These are phyloP conservation scores for Archips crataeganus DNA, from an alignment of 2,888 invertebrate species.

Conservation along the genomic window DNA sequence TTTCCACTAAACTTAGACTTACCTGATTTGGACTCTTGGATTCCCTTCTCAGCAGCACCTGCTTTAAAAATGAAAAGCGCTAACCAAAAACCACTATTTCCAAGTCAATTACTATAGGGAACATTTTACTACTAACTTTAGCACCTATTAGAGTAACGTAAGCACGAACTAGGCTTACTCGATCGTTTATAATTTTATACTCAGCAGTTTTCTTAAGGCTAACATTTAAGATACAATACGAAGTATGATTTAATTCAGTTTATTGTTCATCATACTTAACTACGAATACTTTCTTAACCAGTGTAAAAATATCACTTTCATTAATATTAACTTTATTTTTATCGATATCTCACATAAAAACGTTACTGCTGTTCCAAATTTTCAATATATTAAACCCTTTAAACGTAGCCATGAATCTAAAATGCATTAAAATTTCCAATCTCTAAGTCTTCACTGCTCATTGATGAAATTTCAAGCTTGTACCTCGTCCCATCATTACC, in stretches of 20 bases:
- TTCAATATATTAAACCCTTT: constrained; percentile 14
- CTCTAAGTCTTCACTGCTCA: constrained; percentile 67
- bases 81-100: constrained; percentile 87
- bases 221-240: constrained; percentile 69
- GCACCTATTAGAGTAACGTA: constrained; percentile 80
- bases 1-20: constrained; percentile 74
- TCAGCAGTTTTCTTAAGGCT: constrained; percentile 79
- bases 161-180: constrained; percentile 81
- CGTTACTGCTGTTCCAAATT: constrained; percentile 17
- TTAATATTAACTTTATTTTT: constrained; percentile 30
- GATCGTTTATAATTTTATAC: constrained; percentile 84
- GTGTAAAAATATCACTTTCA: constrained; percentile 47
- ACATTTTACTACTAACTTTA: constrained; percentile 88
- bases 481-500: constrained; percentile 65
- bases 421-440: constrained; percentile 38
- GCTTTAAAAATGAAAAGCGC: constrained; percentile 55
- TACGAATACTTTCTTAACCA: constrained; percentile 29
- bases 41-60: constrained; percentile 59
- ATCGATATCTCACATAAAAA: constrained; percentile 19
- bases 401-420: constrained; percentile 34
- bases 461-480: constrained; percentile 84
- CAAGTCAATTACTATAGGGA: constrained; percentile 95
- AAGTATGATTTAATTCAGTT: constrained; percentile 46
- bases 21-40: constrained; percentile 63
- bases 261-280: constrained; percentile 33